Percentiles rank a stretch among this genome's conserved stretches.
These are phyloP conservation scores for Odontophorus gujanensis DNA, from an alignment of 2,113 vertebrate species.

Conservation along the genomic window DNA sequence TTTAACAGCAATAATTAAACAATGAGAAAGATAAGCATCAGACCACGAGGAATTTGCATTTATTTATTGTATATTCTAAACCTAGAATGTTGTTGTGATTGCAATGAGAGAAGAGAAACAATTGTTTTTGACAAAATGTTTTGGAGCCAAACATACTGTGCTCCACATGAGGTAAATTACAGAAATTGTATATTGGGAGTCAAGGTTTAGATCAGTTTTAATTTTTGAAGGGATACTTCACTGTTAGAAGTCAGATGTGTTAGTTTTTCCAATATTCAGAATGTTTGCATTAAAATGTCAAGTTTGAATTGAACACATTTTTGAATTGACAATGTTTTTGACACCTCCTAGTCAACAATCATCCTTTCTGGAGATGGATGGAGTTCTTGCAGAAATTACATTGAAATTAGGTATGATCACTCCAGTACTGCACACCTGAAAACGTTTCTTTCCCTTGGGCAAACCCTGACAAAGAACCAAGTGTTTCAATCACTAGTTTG, in stretches of 20 bases:
- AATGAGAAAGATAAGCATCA: neutral
- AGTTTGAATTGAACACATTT: neutral
- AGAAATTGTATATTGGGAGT: conserved; percentile 42
- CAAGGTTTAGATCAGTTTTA: conserved; percentile 47
- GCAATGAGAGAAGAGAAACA: conserved; percentile 35
- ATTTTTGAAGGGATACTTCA: conserved; percentile 15
- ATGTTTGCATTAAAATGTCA: neutral
- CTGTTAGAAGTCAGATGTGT: conserved; percentile 8
- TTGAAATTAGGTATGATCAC: neutral
- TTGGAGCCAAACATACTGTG: conserved; percentile 41
- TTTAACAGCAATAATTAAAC: neutral
- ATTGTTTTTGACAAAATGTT: conserved; percentile 55
- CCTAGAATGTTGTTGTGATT: neutral
- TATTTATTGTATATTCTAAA: conserved; percentile 26
- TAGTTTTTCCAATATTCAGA: conserved; percentile 51
- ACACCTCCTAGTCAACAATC: neutral
- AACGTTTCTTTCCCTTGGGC: neutral
- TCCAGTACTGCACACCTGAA: neutral
- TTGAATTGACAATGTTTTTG: conserved; percentile 8
- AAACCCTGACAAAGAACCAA: neutral
- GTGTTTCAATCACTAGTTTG: neutral
- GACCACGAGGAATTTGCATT: neutral
- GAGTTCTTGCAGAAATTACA: neutral
- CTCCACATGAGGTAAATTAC: conserved; percentile 43
- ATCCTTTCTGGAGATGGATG: neutral